phyloP scores from a whole-genome alignment of 1,140 invertebrate genomes.

The Drosophila miranda region DNA sequence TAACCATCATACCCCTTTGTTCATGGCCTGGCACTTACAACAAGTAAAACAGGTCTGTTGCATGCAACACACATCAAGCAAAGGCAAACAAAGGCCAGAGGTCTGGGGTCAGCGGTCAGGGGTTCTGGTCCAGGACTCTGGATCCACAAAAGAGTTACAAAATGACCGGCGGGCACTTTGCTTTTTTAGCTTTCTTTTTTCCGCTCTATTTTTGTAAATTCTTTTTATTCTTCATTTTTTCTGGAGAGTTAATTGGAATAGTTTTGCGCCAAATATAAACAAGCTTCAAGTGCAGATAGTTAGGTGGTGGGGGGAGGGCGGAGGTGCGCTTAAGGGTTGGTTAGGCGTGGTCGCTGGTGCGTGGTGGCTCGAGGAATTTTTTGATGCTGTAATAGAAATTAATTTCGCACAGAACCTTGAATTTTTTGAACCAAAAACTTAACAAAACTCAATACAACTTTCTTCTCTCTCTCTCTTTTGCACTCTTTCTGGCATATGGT shows the following conservation, averaged over 20 bases:
- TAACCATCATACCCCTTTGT: too few relatives aligned
- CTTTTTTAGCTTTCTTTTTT: conserved; percentile 41
- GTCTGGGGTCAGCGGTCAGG: neutral
- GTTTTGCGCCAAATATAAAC: conserved; percentile 66
- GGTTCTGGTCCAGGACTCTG: conserved; percentile 1
- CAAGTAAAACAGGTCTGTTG: conserved; percentile 26
- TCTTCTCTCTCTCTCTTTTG: neutral
- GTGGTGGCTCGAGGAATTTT: conserved; percentile 5
- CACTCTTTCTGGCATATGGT: conserved; percentile 31
- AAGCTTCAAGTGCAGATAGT: conserved; percentile 40
- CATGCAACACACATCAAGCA: conserved; percentile 45
- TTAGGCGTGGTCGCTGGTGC: neutral
- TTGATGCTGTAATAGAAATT: conserved; percentile 42
- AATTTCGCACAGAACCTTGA: conserved; percentile 40
- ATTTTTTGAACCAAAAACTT: conserved; percentile 13
- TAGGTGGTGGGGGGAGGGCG: neutral
- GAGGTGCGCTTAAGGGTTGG: neutral
- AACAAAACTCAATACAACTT: conserved; percentile 31
- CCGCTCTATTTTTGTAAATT: conserved; percentile 21
- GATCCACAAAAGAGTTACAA: conserved; percentile 43
- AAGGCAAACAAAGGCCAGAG: conserved; percentile 35
- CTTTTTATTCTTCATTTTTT: conserved; percentile 25
- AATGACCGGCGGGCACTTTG: conserved; percentile 62
- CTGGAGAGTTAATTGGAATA: conserved; percentile 74
- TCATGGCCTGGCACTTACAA: neutral